Conservation (phyloP, 2,113 vertebrate species). For the Panurus biarmicus region DNA sequence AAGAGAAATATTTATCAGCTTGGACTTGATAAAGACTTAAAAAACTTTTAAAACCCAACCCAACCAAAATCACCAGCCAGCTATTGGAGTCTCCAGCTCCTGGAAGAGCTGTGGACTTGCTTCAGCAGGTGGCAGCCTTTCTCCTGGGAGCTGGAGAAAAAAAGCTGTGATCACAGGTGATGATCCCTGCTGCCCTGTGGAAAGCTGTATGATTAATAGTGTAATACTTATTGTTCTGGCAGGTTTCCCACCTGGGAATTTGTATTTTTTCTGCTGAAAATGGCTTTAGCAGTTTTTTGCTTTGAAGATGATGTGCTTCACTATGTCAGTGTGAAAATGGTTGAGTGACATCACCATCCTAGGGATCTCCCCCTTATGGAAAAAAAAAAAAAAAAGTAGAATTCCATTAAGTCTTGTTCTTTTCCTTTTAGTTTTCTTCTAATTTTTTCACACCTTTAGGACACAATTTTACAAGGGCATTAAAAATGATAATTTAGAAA, state of each 20-base stretch:
- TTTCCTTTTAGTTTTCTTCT: neutral
- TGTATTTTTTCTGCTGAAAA: neutral
- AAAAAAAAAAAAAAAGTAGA: neutral
- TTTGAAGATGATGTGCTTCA: neutral
- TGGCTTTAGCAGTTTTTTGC: neutral
- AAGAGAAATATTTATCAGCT: neutral
- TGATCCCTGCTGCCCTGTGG: neutral
- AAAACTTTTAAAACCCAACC: neutral
- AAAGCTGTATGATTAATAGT: neutral
- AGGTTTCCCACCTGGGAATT: neutral
- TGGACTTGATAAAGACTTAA: neutral
- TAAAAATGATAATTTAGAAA: neutral
- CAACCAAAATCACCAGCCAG: neutral
- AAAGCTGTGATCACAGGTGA: accelerated
- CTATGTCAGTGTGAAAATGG: neutral
- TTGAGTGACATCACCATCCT: neutral
- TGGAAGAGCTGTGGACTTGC: neutral
- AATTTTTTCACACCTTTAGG: neutral
- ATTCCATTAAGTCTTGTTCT: neutral
- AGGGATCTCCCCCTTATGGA: neutral
- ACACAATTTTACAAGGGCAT: neutral
- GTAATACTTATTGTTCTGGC: neutral
- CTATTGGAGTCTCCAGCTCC: neutral
- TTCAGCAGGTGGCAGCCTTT: conserved; percentile 52
- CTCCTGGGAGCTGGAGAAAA: neutral